These are phyloP conservation scores for Beroe ovata DNA, from an alignment of 37 sponge, comb jelly and placozoan species.

Conservation along the genomic window DNA sequence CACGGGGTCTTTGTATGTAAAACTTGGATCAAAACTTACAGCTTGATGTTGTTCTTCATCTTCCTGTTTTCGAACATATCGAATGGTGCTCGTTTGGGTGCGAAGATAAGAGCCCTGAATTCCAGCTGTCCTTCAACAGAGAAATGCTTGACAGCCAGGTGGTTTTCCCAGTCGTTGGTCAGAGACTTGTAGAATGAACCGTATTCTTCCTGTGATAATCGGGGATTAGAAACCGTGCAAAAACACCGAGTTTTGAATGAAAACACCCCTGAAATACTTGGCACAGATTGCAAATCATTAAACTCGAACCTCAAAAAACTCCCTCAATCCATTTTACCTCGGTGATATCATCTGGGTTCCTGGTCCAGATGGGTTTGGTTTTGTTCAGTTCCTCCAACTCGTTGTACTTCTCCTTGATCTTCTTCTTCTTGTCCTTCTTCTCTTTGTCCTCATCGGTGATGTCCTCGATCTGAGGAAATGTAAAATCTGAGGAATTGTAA, in stretches of 20 bases:
- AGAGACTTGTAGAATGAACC: conserved; percentile 99
- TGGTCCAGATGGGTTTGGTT: conserved; percentile 98
- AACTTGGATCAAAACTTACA: conserved; percentile 69
- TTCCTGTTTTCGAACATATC: conserved; percentile 99
- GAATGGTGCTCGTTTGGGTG: conserved; percentile 95
- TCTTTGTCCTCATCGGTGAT: conserved; percentile 77
- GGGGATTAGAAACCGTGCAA: no score
- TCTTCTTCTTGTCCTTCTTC: conserved; percentile 73
- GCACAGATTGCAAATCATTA: no score
- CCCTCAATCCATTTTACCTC: conserved; percentile 22
- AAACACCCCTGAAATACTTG: no score
- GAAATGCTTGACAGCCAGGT: conserved; percentile 99
- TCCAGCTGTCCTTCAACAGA: conserved; percentile 99
- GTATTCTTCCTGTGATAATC: conserved; percentile 83
- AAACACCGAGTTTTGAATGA: no score
- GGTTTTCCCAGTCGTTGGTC: conserved; percentile 99
- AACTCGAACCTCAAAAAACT: background rate
- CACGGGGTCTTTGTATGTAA: no score
- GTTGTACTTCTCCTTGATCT: conserved; percentile 95
- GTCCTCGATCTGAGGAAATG: conserved; percentile 74
- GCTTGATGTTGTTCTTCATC: conserved; percentile 97
- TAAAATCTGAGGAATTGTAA: no score
- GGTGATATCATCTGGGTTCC: conserved; percentile 96
- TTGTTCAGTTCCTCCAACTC: conserved; percentile 97
- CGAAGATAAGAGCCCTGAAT: conserved; percentile 93